Base-by-base conservation (phyloP, 2,113 vertebrate genomes). In the Psilopsiagon aymara region DNA sequence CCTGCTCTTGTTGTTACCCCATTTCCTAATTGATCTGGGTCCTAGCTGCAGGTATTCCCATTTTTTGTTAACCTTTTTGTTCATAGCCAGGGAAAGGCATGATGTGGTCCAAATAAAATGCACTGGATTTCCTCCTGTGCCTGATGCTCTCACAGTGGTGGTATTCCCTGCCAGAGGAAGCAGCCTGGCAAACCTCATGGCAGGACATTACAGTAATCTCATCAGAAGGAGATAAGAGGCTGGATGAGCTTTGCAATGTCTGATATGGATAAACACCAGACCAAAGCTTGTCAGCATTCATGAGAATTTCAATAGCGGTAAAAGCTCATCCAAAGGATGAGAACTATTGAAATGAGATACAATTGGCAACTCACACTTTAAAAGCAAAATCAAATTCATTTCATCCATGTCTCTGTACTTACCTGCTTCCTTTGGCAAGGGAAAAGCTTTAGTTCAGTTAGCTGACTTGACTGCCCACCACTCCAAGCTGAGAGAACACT, bases 211-310 rank as follows among this genome's bases (percentile, higher is more conserved):
- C 5, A 3, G 73, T 64, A 92, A 97, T 97, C 95, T 98, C 97
- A 98, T 97, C 97, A 96, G 82, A 82, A 87, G 81, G 88, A 96
- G 95, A 97, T 97, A 98, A 98, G 80, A 69, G 87, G 29, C 82
- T 94, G 86, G 88, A 96, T 94, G 53, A 92, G 81, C 75, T 97
- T 97, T 95, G 90, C 92, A 79, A 86, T 73, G 89, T 87, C 93
- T 69, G 90, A 95, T 89, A 84, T 28, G 95, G 97, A 96, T 96
- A 97, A 97, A 97, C 71, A 96, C 92, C 94, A 94, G 91, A 74
- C 64, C 95, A 79, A 96, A 86, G 52, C 43, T 69, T 74, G 86
- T 82, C 88, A 78, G 44, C 46, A 10, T 90, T 93, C 23, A 5
- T 8, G 13, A 70, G 67, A 83, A 1, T 86, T 83, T 73, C 93